Percentiles rank a stretch among this genome's conserved stretches.
phyloP scores from a whole-genome alignment of 64 coral and sea anemone species.

The Pachyseris speciosa region DNA sequence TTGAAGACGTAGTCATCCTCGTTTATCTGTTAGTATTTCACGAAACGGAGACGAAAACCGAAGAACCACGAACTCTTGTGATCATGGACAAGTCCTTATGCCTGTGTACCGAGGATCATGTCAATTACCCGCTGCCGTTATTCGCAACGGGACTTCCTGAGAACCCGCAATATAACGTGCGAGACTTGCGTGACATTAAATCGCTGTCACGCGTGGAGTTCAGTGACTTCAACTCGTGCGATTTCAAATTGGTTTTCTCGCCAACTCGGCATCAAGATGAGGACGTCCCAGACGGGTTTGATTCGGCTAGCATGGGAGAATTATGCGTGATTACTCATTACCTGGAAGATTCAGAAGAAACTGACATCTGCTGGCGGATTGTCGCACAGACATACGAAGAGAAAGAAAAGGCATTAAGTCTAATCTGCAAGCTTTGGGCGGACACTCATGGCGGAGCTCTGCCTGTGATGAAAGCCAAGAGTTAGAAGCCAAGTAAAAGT shows the following conservation, averaged over 20 bases:
- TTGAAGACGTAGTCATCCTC: conserved; percentile 80
- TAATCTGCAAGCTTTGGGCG: conserved; percentile 93
- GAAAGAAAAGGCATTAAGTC: conserved; percentile 91
- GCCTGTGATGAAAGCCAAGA: conserved; percentile 85
- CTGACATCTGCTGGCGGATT: conserved; percentile 82
- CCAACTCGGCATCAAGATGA: conserved; percentile 21
- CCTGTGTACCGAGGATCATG: conserved; percentile 93
- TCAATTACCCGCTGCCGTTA: conserved; percentile 89
- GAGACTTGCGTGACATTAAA: conserved; percentile 80
- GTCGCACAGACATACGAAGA: conserved; percentile 96
- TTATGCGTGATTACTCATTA: conserved; percentile 86
- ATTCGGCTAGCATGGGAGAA: conserved; percentile 89
- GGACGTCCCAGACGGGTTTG: conserved; percentile 64
- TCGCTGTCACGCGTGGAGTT: conserved; percentile 91
- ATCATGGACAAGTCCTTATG: conserved; percentile 91
- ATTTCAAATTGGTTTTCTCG: conserved; percentile 92
- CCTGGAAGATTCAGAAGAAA: neutral
- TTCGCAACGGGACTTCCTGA: conserved; percentile 94
- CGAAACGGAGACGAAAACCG: conserved; percentile 21
- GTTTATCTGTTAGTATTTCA: conserved; percentile 92
- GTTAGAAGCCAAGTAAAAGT: neutral
- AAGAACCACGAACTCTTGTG: conserved; percentile 86
- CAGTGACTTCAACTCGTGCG: conserved; percentile 91
- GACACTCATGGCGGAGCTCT: conserved; percentile 84
- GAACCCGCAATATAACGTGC: conserved; percentile 80